A percentile compares a stretch with the other conserved stretches of the same genome.
phyloP scores from a whole-genome alignment of 2,888 invertebrate genomes.

The Bedellia somnulentella region DNA sequence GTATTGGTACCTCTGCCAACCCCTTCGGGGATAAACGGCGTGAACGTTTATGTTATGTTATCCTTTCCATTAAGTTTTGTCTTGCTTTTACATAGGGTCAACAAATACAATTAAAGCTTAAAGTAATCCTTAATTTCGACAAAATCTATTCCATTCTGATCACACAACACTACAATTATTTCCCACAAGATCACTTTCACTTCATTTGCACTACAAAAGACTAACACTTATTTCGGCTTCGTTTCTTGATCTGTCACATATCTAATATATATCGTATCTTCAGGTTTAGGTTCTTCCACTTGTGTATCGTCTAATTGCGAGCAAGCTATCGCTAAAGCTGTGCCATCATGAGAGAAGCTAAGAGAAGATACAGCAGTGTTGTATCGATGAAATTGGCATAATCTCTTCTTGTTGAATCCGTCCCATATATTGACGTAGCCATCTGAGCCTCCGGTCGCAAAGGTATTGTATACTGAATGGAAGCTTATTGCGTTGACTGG shows the following conservation, averaged over 20 bases:
- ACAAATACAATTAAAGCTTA: too few relatives aligned
- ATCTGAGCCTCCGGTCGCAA: slow-evolving; percentile 97
- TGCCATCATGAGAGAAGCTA: slow-evolving; percentile 93
- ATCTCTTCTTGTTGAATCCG: slow-evolving; percentile 96
- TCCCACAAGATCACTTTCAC: too few relatives aligned
- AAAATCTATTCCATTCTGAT: too few relatives aligned
- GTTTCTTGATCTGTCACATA: slow-evolving; percentile 97
- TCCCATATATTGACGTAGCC: slow-evolving; percentile 99
- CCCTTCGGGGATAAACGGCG: too few relatives aligned
- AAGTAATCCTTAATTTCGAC: too few relatives aligned
- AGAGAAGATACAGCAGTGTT: slow-evolving; percentile 93
- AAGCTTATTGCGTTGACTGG: slow-evolving; percentile 99
- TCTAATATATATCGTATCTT: slow-evolving; percentile 90
- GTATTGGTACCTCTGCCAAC: too few relatives aligned
- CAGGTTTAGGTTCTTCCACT: slow-evolving; percentile 72
- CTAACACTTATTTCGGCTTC: slow-evolving; percentile 91
- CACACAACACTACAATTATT: too few relatives aligned
- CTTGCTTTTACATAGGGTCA: too few relatives aligned
- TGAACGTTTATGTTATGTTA: too few relatives aligned
- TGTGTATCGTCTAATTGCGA: slow-evolving; percentile 92
- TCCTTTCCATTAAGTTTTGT: too few relatives aligned
- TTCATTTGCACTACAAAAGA: too few relatives aligned
- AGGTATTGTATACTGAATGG: slow-evolving; percentile 94
- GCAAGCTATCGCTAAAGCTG: slow-evolving; percentile 92
- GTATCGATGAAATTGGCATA: slow-evolving; percentile 95